Evolutionary conservation across 1,140 invertebrate species (phyloP).

Genomic region (Drosophila lowei): DNA sequence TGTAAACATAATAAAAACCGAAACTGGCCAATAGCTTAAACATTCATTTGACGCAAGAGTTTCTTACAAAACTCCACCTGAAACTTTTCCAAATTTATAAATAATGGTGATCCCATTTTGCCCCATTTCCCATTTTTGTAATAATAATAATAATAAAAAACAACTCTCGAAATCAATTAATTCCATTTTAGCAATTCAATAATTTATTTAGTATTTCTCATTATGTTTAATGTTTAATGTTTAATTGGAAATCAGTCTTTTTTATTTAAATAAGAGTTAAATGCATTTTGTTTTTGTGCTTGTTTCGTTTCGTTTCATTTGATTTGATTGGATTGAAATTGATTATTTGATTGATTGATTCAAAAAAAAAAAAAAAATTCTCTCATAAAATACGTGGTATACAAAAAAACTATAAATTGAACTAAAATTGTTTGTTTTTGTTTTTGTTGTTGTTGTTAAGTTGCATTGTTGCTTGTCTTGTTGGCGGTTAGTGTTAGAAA

Average conservation of each 20-base stretch:
- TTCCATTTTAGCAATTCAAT: slow-evolving; percentile 74
- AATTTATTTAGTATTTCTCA: slow-evolving; percentile 79
- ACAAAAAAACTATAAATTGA: slow-evolving; percentile 57
- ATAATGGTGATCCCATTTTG: neutral
- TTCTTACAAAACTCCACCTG: too few relatives aligned
- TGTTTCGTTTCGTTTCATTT: slow-evolving; percentile 40
- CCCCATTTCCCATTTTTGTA: too few relatives aligned
- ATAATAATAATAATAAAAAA: neutral
- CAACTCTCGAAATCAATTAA: neutral
- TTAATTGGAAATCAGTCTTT: slow-evolving; percentile 82
- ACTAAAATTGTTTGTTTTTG: slow-evolving; percentile 56
- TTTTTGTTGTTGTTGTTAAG: slow-evolving; percentile 27
- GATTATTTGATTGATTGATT: slow-evolving; percentile 30
- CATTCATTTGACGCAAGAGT: neutral
- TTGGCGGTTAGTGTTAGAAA: slow-evolving; percentile 47
- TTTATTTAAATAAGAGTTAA: slow-evolving; percentile 81
- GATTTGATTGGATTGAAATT: slow-evolving; percentile 49
- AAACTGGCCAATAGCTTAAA: too few relatives aligned
- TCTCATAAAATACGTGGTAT: neutral
- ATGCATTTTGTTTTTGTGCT: slow-evolving; percentile 70
- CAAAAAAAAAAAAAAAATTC: slow-evolving; percentile 13
- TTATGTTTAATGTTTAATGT: slow-evolving; percentile 65
- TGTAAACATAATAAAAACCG: too few relatives aligned
- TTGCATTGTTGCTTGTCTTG: slow-evolving; percentile 78
- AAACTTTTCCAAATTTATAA: too few relatives aligned